These are phyloP conservation scores for Myiopsitta monachus DNA, from an alignment of 2,113 vertebrate genomes.

Conservation along the genomic window DNA sequence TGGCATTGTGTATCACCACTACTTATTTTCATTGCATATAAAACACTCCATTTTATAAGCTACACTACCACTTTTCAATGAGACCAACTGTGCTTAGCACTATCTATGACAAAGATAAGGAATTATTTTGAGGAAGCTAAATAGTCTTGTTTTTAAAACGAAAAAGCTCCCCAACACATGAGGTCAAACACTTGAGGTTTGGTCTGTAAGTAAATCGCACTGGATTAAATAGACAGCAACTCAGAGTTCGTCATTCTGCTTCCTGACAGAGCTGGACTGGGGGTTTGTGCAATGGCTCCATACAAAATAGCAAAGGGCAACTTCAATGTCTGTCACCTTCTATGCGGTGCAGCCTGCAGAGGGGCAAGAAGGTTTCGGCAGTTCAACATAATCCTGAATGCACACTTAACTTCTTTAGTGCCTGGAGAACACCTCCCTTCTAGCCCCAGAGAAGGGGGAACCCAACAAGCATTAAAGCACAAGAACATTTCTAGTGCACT, in stretches of 20 bases:
- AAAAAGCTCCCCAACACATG: conserved; percentile 36
- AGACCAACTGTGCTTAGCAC: conserved; percentile 73
- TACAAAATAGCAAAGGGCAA: not conserved
- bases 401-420: not conserved
- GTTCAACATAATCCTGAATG: not conserved
- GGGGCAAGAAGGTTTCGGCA: not conserved
- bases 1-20: conserved; percentile 30
- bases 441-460: not conserved
- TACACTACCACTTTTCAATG: conserved; percentile 45
- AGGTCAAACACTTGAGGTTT: conserved; percentile 20
- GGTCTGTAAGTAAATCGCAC: not conserved
- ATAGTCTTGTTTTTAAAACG: conserved; percentile 64
- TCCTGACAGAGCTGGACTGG: not conserved
- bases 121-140: conserved; percentile 29
- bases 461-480: not conserved
- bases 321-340: not conserved
- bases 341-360: not conserved
- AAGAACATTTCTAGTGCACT: not conserved
- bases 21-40: conserved; percentile 48
- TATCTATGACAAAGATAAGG: not conserved
- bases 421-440: not conserved
- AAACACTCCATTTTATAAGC: conserved; percentile 24
- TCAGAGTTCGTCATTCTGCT: not conserved
- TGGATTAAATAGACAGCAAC: not conserved
- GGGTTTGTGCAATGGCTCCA: conserved; percentile 20